Evolutionary conservation across 2,797 vertebrate genomes (phyloP).

Genomic region (Sebastes steindachneri): DNA sequence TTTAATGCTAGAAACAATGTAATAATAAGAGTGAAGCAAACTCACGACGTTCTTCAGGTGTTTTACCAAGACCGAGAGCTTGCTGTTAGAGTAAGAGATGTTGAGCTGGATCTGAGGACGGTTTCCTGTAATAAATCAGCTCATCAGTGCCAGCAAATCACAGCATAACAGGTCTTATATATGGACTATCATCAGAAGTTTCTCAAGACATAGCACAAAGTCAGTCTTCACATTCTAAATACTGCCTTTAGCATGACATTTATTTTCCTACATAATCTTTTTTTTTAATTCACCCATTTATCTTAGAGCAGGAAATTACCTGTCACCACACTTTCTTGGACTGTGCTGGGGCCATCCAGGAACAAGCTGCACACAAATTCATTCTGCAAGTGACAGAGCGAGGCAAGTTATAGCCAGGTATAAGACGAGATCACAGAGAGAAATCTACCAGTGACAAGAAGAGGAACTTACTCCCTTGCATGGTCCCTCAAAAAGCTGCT

Average conservation of each 20-base stretch:
- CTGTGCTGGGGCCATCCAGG: constrained; percentile 80
- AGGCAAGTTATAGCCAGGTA: neutral
- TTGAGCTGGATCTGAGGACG: constrained; percentile 82
- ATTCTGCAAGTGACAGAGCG: constrained; percentile 77
- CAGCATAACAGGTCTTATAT: neutral
- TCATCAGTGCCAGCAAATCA: neutral
- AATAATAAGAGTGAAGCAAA: constrained; percentile 30
- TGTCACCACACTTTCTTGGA: constrained; percentile 37
- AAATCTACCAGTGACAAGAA: neutral
- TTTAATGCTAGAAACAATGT: neutral
- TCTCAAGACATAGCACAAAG: neutral
- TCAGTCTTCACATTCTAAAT: neutral
- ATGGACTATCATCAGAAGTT: neutral
- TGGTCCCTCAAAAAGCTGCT: constrained; percentile 85
- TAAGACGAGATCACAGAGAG: neutral
- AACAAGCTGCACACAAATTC: constrained; percentile 88
- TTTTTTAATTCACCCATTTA: neutral
- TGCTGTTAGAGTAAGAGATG: constrained; percentile 73
- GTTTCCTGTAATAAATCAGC: constrained; percentile 50
- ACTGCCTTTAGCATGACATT: neutral
- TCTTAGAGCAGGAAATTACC: constrained; percentile 42
- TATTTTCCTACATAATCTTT: neutral
- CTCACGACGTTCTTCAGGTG: constrained; percentile 88
- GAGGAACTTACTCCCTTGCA: constrained; percentile 78
- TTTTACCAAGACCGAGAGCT: constrained; percentile 85